Evolutionary conservation across 2,888 invertebrate genomes (phyloP).

Genomic region (Drosophila pseudotakahashii): DNA sequence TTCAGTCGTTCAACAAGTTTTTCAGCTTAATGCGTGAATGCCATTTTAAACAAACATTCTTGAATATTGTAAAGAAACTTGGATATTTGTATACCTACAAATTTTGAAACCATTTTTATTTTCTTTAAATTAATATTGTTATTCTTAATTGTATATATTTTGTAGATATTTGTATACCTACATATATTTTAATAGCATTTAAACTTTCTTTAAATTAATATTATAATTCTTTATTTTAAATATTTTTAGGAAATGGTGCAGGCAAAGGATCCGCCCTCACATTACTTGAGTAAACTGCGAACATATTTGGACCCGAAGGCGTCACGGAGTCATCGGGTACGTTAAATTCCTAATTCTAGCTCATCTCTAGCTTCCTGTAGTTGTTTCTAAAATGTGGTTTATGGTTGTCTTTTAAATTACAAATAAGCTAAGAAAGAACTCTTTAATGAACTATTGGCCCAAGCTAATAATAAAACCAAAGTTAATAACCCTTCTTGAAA

Average conservation of each 20-base stretch:
- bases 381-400: constrained; percentile 37
- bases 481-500: constrained; percentile 27
- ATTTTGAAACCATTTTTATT: too few species aligned
- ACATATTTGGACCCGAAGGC: constrained; percentile 98
- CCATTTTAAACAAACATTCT: not conserved
- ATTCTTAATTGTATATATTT: constrained; percentile 72
- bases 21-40: not conserved
- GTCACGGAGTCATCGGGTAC: constrained; percentile 95
- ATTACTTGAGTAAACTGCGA: constrained; percentile 97
- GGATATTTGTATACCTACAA: too few species aligned
- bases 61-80: too few species aligned
- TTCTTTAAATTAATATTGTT: too few species aligned
- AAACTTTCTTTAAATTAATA: too few species aligned
- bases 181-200: too few species aligned
- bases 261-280: constrained; percentile 98
- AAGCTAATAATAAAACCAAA: constrained; percentile 18
- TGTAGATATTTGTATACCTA: too few species aligned
- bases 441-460: constrained; percentile 44
- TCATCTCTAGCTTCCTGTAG: constrained; percentile 25
- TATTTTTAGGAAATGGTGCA: constrained; percentile 95
- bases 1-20: constrained; percentile 18
- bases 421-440: constrained; percentile 4
- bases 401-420: constrained; percentile 52
- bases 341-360: not conserved
- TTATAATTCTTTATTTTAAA: not conserved